phyloP scores from a whole-genome alignment of 2,113 vertebrate species.

The Python bivittatus region DNA sequence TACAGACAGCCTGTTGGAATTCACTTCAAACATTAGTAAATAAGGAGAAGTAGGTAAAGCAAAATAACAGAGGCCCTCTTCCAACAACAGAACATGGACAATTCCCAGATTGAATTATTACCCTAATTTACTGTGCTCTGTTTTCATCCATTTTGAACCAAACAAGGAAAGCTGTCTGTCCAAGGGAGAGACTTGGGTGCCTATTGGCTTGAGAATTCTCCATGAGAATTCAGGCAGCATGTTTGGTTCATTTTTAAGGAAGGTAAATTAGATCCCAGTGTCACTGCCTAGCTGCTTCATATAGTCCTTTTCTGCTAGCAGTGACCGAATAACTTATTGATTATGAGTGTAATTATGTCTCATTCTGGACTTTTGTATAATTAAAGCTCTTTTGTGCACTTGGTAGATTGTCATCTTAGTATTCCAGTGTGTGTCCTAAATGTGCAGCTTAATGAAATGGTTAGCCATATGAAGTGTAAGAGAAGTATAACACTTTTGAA shows the following conservation, averaged over 20 bases:
- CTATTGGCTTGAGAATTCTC: neutral
- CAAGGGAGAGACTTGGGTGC: neutral
- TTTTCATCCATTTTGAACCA: neutral
- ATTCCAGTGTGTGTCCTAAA: neutral
- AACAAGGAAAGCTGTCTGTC: neutral
- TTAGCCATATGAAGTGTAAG: neutral
- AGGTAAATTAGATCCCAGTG: neutral
- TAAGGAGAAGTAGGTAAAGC: neutral
- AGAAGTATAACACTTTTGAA: neutral
- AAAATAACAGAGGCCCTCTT: neutral
- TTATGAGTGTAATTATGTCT: neutral
- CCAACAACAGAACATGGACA: neutral
- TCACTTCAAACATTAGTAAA: neutral
- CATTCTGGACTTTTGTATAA: neutral
- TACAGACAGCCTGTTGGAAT: neutral
- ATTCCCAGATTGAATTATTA: neutral
- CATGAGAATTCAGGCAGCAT: neutral
- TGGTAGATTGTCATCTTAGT: neutral
- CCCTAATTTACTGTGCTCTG: neutral
- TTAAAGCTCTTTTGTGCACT: neutral
- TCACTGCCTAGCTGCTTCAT: neutral
- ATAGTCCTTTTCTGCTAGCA: neutral
- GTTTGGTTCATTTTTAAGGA: neutral
- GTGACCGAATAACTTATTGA: neutral
- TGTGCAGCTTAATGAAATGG: neutral